Evolutionary conservation across 2,113 vertebrate genomes (phyloP), one percentile per base, ranked within the genome.

Genomic region (Rhynchomys soricoides): DNA sequence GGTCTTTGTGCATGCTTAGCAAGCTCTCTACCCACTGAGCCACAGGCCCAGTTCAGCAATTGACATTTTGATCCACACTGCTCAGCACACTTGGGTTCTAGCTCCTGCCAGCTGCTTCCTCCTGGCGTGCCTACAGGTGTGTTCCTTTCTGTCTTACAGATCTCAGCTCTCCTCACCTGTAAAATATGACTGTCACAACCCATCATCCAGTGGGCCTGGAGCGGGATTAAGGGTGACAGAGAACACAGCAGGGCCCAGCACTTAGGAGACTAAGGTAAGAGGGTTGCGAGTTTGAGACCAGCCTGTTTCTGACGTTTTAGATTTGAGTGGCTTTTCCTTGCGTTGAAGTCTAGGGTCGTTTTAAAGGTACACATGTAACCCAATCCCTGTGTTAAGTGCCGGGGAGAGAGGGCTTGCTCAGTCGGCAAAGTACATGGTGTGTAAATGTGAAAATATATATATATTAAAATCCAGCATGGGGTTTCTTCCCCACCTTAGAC

Each of bases 51-150:
- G 34, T n/a, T 55, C 24, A 16, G 15, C 5, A 73, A 31, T 0
- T 48, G 11, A 19, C 52, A 52, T 45, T 57, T 77, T 24, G 31
- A n/a, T 48, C 74, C 68, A 13, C 0, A 24, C 15, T 12, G 43
- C 64, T 6, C 43, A 37, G 43, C 0, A 37, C 7, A 11, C 34
- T 37, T n/a, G 40, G 34, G 21, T 48, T 70, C 86, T 3, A 3
- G 2, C 5, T 34, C 10, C 1, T 2, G 9, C 50, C 37, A 0
- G 21, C 29, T 29, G 3, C 19, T 31, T 92, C 73, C 77, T 62
- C 3, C 3, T 15, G 57, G 15, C 17, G 11, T 7, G 40, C n/a
- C 40, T 43, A 1, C 10, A 3, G 24, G n/a, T 0, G 12, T n/a
- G 34, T 31, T 12, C 6, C 1, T 1, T 24, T 48, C 59, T 37